Evolutionary conservation across 2,797 vertebrate genomes (phyloP).

Genomic region (Characodon lateralis): DNA sequence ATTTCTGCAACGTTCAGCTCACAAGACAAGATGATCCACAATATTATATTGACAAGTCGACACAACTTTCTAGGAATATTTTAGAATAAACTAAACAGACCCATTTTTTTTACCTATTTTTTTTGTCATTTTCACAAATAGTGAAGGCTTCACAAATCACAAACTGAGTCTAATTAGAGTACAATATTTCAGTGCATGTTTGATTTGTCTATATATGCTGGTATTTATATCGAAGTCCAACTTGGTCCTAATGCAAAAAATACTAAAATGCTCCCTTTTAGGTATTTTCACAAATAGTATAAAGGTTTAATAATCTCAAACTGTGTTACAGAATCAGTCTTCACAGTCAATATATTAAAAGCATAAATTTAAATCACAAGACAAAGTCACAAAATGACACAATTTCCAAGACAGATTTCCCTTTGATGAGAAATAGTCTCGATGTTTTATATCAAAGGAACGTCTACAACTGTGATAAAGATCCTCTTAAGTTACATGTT

Average conservation of each 20-base stretch:
- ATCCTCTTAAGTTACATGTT: background rate
- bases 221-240: background rate
- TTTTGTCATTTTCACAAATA: background rate
- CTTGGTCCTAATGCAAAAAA: background rate
- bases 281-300: background rate
- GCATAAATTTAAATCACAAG: background rate
- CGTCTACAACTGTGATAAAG: background rate
- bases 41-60: background rate
- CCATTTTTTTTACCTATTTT: background rate
- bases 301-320: background rate
- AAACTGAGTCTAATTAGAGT: background rate
- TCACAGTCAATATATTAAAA: background rate
- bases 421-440: background rate
- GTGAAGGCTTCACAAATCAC: background rate
- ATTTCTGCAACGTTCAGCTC: background rate
- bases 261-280: background rate
- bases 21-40: background rate
- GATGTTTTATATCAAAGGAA: background rate
- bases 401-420: background rate
- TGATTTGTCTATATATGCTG: background rate
- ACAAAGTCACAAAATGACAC: background rate
- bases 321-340: background rate
- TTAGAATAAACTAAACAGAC: background rate
- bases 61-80: background rate
- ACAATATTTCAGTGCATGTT: background rate